phyloP scores from a whole-genome alignment of 1,140 invertebrate genomes.

The Trigoniulus corallinus region DNA sequence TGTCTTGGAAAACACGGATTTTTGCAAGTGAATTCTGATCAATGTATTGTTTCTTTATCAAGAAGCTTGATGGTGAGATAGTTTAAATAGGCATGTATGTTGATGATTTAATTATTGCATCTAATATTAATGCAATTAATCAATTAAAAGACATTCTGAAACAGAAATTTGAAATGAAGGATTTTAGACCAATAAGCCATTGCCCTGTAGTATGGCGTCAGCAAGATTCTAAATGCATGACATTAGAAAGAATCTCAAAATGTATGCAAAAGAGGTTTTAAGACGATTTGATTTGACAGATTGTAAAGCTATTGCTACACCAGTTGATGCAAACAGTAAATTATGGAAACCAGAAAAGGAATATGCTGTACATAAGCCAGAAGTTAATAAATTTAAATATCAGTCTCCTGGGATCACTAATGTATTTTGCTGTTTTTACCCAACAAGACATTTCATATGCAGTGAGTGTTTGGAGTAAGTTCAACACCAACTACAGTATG shows the following conservation, averaged over 20 bases:
- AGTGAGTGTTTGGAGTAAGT: constrained; percentile 28
- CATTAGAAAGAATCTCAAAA: constrained; percentile 20
- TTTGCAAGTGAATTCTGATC: neutral
- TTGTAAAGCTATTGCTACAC: constrained; percentile 7
- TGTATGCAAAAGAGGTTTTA: constrained; percentile 21
- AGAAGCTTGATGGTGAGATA: neutral
- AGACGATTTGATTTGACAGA: constrained; percentile 10
- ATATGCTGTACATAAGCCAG: neutral
- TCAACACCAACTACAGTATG: constrained; percentile 22
- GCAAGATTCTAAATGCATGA: constrained; percentile 7
- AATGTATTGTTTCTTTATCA: neutral
- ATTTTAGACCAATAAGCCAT: constrained; percentile 8
- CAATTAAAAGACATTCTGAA: constrained; percentile 12
- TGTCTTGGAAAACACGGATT: neutral
- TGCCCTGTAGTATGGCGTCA: constrained; percentile 20
- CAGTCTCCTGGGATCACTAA: constrained; percentile 24
- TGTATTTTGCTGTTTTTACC: constrained; percentile 26
- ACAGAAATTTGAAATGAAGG: constrained; percentile 16
- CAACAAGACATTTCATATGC: constrained; percentile 29
- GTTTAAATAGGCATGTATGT: constrained; percentile 6
- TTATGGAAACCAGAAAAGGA: neutral
- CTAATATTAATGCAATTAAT: constrained; percentile 11
- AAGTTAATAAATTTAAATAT: constrained; percentile 15
- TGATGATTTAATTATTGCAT: constrained; percentile 7
- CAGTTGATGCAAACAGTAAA: constrained; percentile 1